Base-by-base conservation (phyloP, 2,888 invertebrate species). In the Temnothorax ravouxi region DNA sequence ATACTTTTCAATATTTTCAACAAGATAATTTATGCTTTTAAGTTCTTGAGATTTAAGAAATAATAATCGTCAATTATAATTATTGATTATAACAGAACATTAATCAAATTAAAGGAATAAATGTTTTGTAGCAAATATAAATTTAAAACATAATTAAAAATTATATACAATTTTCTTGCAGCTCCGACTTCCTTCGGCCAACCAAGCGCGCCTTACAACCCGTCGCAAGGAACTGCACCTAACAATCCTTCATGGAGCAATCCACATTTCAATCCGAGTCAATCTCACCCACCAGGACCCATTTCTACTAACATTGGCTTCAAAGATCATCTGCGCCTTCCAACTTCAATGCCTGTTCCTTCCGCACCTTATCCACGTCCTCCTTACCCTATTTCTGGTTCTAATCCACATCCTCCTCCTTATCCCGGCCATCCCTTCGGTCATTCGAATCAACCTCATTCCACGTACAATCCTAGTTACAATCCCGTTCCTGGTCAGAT, bases 261-360 rank as follows among this genome's bases (percentile, higher is more conserved):
- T 66, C 83, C 87, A 11, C 41, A 83, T 34, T 34, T 44, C 9
- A 64, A 54, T 54, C 21, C 44, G 9, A 83, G 54, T n/a, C 81
- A 74, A 11, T 44, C 86, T 29, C 11, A 21, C 38, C 11, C 13
- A 25, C 25, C 77, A 71, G 47, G n/a, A n/a, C 5, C 62, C 13
- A 61, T 72, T 52, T 62, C 86, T 29, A 67, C 77, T 47, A 66
- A 86, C 9, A 83, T 87, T 25, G 89, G 89, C 50, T 89, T 89
- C 38, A 89, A 87, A 41, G 69, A 88, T 9, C 67, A 86, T 9
- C 44, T 84, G 5, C 74, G 67, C 34, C 88, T 87, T 38, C 83
- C 88, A 41, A 59, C 11, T 25, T n/a, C 71, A 8, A 79, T 72
- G 44, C 86, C 59, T 3, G 54, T 44, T 66, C 13, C 67, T 44